Evolutionary conservation across 2,113 vertebrate genomes (phyloP).

Genomic region (Excalfactoria chinensis): DNA sequence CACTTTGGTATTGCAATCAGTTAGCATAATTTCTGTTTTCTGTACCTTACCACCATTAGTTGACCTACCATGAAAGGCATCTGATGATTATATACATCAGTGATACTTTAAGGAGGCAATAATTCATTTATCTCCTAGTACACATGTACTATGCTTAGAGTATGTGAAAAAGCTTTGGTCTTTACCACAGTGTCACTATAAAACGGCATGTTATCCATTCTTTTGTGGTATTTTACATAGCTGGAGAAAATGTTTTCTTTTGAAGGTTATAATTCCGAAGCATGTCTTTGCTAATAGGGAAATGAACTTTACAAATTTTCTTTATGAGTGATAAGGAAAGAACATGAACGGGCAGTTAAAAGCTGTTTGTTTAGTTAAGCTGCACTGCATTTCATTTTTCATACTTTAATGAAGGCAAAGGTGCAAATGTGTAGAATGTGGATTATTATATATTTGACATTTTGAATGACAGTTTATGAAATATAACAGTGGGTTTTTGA

Average conservation of each 20-base stretch:
- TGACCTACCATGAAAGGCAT: rapidly evolving
- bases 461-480: neutral
- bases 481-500: neutral
- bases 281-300: neutral
- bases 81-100: neutral
- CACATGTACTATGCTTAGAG: neutral
- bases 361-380: neutral
- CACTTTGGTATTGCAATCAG: neutral
- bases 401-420: neutral
- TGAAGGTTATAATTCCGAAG: neutral
- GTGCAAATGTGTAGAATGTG: neutral
- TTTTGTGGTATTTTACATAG: neutral
- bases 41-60: neutral
- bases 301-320: neutral
- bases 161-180: neutral
- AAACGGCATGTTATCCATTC: neutral
- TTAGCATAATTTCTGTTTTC: neutral
- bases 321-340: neutral
- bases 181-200: neutral
- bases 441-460: neutral
- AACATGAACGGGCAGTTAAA: neutral
- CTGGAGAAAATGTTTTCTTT: neutral
- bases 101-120: neutral
- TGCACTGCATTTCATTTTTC: neutral
- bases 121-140: neutral